Conservation (phyloP, 2,888 invertebrate genomes). For the Fissipunctia ypsillon region DNA sequence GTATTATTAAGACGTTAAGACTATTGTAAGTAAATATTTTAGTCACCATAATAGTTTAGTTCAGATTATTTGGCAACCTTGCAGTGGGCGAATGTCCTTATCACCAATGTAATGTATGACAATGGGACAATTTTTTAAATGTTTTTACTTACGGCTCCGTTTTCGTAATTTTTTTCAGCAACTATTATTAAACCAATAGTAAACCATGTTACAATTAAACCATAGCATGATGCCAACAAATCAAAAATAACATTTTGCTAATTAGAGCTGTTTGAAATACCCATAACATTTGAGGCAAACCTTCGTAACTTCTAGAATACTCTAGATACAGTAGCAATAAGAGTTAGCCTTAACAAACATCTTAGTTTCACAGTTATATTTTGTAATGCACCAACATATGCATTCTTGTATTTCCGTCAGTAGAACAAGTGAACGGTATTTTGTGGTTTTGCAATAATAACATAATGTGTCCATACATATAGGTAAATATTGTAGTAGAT, state of each 20-base stretch:
- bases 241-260: not conserved
- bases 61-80: not conserved
- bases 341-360: slow-evolving; percentile 34
- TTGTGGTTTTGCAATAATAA: slow-evolving; percentile 56
- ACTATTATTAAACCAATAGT: not conserved
- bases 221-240: not conserved
- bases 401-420: slow-evolving; percentile 40
- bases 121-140: not conserved
- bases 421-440: slow-evolving; percentile 49
- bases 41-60: not conserved
- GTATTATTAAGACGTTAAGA: not conserved
- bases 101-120: not conserved
- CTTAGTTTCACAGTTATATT: slow-evolving; percentile 30
- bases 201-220: not conserved
- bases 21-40: too few relatives aligned
- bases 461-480: slow-evolving; percentile 5
- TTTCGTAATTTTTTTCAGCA: not conserved
- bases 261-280: slow-evolving; percentile 13
- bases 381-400: slow-evolving; percentile 49
- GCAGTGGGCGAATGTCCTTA: not conserved
- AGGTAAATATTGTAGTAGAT: slow-evolving; percentile 14
- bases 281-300: slow-evolving; percentile 12
- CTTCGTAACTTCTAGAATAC: slow-evolving; percentile 34
- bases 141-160: not conserved
- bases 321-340: slow-evolving; percentile 36